Base-by-base conservation (phyloP, 2,797 vertebrate species). In the Naso thynnoides region DNA sequence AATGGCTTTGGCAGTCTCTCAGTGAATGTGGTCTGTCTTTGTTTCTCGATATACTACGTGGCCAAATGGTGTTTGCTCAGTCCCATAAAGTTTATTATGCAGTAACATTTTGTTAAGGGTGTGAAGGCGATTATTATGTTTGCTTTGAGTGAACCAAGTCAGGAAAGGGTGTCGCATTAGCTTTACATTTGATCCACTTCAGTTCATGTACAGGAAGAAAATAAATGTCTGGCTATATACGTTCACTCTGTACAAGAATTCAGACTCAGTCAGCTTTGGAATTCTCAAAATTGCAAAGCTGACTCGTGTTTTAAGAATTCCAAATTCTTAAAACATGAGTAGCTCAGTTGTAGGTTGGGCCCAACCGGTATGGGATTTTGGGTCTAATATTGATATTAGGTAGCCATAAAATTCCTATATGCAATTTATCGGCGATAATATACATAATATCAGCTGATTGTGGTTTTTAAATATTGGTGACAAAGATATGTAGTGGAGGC, bases 1-100 rank as follows among this genome's bases (percentile, higher is more conserved):
- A 81, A 87, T 89, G 68, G 71, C 69, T 70, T 72, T 83, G 77
- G 81, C 41, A 59, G 64, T 18, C 36, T 73, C 41, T 78, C 57
- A 57, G n/a, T 60, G 47, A 16, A 42, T 54, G 23, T 31, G 16
- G 23, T 13, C 31, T 71, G 69, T 60, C 44, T 63, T 56, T 61
- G 42, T 44, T 70, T 78, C 45, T 33, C 23, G 13, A 53, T 64
- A 47, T 4, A 55, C 41, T 56, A 66, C 73, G 29, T 23, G 38
- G 69, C 36, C 38, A 23, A 27, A 31, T 62, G 15, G 10, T 26
- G 13, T 69, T 62, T 49, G 9, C n/a, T 59, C 54, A 52, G 33
- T 65, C 38, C 47, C 26, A 50, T 79, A 44, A 66, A 24, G 49
- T 61, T 63, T 74, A 69, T 70, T 64, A 3, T 39, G 10, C 8